Evolutionary conservation across 2,113 vertebrate species (phyloP), one percentile per base, ranked within the genome.

Genomic region (Caranx ignobilis): DNA sequence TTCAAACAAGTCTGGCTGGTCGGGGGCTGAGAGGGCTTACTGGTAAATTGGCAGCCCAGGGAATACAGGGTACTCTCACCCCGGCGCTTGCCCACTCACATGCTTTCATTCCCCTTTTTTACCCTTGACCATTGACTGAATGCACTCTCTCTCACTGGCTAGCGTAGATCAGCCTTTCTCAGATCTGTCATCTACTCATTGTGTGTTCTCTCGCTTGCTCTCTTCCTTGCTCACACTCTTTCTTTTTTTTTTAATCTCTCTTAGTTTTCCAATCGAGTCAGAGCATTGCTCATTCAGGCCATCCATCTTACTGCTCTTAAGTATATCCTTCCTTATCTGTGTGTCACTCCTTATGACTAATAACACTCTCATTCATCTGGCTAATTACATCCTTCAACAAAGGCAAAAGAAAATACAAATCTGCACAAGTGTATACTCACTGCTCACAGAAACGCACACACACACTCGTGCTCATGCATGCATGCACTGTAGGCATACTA

Each of bases 21-120:
- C 15, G 66, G 85, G 75, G 87, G 89, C 82, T 85, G 87, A 91
- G 84, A 91, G 87, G 89, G 86, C 86, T 92, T 90, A 82, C 90
- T 90, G 90, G 75, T 93, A 95, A 94, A 95, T 94, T 94, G 91
- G 91, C 88, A 93, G 94, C 88, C 87, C 77, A 83, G 94, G 93
- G 92, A 94, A 95, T 94, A 91, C 88, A 81, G 88, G 85, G 82
- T 85, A 91, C 84, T 94, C 86, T 93, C 82, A 81, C 81, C 84
- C 87, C 70, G 3, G 35, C 55, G 82, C 85, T 91, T 89, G 79
- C 92, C 92, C 86, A 92, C 94, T 91, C 89, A 61, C 90, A 83
- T 71, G 87, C 85, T 93, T 91, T 92, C 86, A 89, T 84, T 92
- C 90, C 90, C 84, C 83, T 84, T 89, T 89, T 92, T 93, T 94